A percentile compares a stretch with the other conserved stretches of the same genome.
Evolutionary conservation across 2,113 vertebrate species (phyloP).

Genomic region (Conger conger): DNA sequence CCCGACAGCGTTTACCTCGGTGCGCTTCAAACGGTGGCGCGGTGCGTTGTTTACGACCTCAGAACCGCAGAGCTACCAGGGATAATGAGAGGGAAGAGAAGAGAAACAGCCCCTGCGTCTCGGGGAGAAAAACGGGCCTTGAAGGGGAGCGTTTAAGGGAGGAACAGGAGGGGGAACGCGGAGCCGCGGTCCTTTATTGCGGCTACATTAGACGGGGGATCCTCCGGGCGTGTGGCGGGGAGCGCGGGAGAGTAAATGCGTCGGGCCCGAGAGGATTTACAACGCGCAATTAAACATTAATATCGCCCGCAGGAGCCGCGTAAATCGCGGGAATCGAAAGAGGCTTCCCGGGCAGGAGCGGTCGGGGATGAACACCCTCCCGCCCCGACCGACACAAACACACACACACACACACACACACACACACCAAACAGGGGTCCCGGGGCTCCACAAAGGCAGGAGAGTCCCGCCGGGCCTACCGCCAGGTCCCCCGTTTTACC

Average conservation of each 20-base stretch:
- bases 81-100: slow-evolving; percentile 17
- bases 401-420: no score
- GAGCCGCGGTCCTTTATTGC: background rate
- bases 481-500: background rate
- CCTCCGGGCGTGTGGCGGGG: background rate
- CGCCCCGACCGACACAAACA: background rate
- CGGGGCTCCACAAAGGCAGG: background rate
- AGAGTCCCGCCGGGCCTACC: background rate
- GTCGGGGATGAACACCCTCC: background rate
- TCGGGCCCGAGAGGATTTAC: background rate
- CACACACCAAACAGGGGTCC: background rate
- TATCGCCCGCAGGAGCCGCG: background rate
- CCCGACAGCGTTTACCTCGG: background rate
- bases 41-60: background rate
- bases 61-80: background rate
- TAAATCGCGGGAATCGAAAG: background rate
- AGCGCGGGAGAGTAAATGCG: background rate
- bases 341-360: background rate
- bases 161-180: background rate
- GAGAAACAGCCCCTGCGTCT: background rate
- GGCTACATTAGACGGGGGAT: background rate
- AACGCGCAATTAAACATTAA: slow-evolving; percentile 4
- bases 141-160: background rate
- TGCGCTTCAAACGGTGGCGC: background rate
- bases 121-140: background rate